Percentiles rank a stretch among this genome's conserved stretches.
Evolutionary conservation across 37 sponge, comb jelly and placozoan species (phyloP).

Genomic region (Chondrosia reniformis): DNA sequence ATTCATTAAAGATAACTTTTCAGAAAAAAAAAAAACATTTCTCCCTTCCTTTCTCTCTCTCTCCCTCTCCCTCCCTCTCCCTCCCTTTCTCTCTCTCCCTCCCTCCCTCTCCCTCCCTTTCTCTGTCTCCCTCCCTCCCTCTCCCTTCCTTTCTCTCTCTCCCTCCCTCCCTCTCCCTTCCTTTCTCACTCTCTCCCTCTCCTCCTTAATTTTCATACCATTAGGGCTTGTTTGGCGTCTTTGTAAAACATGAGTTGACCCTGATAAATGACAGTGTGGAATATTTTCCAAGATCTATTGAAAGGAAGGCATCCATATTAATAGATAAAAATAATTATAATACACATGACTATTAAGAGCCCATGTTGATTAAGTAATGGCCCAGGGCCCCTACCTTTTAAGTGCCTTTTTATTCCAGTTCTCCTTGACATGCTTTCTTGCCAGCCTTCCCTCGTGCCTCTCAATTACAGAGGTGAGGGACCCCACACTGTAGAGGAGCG

Average conservation of each 20-base stretch:
- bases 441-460: not conserved
- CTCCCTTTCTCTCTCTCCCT: too few relatives aligned
- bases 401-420: slow-evolving; percentile 9
- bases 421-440: slow-evolving; percentile 14
- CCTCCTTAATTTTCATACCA: slow-evolving; percentile 6
- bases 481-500: not conserved
- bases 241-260: slow-evolving; percentile 25
- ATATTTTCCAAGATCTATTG: slow-evolving; percentile 19
- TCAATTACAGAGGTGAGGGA: slow-evolving; percentile 7
- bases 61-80: too few relatives aligned
- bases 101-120: too few relatives aligned
- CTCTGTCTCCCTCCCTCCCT: too few relatives aligned
- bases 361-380: not conserved
- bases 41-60: too few relatives aligned
- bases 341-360: not conserved
- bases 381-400: not conserved
- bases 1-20: too few relatives aligned
- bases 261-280: slow-evolving; percentile 18
- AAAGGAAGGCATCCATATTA: not conserved
- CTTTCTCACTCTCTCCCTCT: too few relatives aligned
- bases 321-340: not conserved
- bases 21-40: not conserved
- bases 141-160: too few relatives aligned
- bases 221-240: slow-evolving; percentile 22
- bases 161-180: too few relatives aligned